These are phyloP conservation scores for Ivindomyrus marchei DNA, from an alignment of 2,113 vertebrate species.

Conservation along the genomic window DNA sequence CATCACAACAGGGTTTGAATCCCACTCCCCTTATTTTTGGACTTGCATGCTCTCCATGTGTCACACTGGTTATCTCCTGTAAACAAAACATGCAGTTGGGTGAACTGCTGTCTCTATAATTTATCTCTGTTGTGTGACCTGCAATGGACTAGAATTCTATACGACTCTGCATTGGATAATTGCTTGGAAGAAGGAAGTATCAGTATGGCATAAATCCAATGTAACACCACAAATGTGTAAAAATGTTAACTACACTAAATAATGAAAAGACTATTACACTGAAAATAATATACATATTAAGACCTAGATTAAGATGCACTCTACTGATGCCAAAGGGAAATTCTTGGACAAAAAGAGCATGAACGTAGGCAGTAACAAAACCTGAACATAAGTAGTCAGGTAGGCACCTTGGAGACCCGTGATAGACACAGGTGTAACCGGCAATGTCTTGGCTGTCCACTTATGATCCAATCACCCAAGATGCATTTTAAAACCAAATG, in stretches of 20 bases:
- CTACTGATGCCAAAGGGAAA: not conserved
- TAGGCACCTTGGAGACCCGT: not conserved
- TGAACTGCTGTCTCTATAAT: not conserved
- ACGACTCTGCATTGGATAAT: not conserved
- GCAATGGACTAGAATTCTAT: not conserved
- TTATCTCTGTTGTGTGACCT: not conserved
- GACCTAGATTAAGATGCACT: not conserved
- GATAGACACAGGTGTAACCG: not conserved
- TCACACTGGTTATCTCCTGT: not conserved
- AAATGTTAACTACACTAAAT: not conserved
- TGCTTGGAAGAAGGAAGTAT: not conserved
- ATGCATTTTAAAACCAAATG: not conserved
- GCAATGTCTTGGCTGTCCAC: not conserved
- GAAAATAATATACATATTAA: not conserved
- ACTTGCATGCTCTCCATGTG: not conserved
- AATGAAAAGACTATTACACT: not conserved
- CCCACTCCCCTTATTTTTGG: not conserved
- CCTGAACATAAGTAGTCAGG: not conserved
- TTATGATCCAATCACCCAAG: not conserved
- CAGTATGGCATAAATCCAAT: not conserved
- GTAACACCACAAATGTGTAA: not conserved
- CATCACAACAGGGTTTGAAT: not conserved
- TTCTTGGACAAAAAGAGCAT: not conserved
- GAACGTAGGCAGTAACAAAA: not conserved
- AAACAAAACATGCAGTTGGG: not conserved